These are phyloP conservation scores for Rotaria magnacalcarata DNA, from an alignment of 2,888 invertebrate genomes.

Conservation along the genomic window DNA sequence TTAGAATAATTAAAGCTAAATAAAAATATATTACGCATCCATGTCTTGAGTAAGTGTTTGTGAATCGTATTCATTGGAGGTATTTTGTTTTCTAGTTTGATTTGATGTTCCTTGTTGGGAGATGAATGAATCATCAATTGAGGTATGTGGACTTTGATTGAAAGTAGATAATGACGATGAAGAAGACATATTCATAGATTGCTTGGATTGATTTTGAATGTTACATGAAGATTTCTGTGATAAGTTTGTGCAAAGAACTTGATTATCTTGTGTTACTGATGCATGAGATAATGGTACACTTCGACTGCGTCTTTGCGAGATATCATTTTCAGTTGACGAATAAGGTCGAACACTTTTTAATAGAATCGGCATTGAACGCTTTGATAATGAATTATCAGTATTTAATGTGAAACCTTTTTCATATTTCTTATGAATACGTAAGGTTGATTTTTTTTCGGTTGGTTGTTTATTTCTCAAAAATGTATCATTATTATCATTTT, in stretches of 20 bases:
- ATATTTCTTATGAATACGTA: no score
- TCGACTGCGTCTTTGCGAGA: neutral
- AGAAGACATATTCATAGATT: no score
- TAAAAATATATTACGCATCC: neutral
- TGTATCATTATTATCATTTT: no score
- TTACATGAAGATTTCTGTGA: neutral
- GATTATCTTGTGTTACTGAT: no score
- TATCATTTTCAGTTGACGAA: neutral
- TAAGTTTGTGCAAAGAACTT: neutral
- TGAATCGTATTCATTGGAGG: neutral
- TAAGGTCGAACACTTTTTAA: neutral
- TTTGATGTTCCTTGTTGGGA: no score
- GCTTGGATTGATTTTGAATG: no score
- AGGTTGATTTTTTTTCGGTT: no score
- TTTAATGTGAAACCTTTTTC: neutral
- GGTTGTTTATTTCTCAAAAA: no score
- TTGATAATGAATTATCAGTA: neutral
- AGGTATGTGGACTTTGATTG: no score
- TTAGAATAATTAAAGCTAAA: neutral
- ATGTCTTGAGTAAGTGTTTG: neutral
- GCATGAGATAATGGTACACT: neutral
- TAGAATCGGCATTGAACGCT: neutral
- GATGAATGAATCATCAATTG: no score
- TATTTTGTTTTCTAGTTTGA: no score
- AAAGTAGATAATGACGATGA: no score